These are phyloP conservation scores for Ciconia maguari DNA, from an alignment of 2,113 vertebrate species.

Conservation along the genomic window DNA sequence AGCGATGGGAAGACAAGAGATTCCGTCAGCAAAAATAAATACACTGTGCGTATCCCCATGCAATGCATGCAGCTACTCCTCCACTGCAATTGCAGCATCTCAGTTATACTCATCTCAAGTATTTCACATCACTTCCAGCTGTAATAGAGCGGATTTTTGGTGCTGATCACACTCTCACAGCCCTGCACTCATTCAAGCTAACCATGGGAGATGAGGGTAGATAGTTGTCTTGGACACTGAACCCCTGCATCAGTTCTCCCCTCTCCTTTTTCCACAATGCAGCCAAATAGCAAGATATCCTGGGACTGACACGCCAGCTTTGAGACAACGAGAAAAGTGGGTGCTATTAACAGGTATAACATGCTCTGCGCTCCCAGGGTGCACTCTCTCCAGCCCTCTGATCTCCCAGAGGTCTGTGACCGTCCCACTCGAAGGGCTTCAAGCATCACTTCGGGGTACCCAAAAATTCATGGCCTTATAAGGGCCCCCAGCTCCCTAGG, in stretches of 20 bases:
- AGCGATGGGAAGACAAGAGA: background rate
- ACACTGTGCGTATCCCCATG: accelerated
- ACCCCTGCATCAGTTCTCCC: background rate
- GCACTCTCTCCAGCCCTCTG: background rate
- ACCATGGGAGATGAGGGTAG: background rate
- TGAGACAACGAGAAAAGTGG: background rate
- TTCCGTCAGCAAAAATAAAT: background rate
- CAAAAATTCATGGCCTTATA: background rate
- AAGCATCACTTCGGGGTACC: background rate
- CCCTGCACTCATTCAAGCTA: no score
- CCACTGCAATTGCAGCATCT: background rate
- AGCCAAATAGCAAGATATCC: background rate
- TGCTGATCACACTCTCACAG: background rate
- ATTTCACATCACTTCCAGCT: background rate
- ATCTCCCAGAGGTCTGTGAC: background rate
- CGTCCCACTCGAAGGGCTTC: background rate
- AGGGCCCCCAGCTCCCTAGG: background rate
- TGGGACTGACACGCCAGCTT: accelerated
- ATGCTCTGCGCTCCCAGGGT: background rate
- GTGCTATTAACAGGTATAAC: accelerated
- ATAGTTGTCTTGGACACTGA: background rate
- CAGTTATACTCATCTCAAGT: background rate
- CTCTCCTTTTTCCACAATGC: background rate
- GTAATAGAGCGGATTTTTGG: background rate
- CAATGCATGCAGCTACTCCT: background rate